A percentile compares a stretch with the other conserved stretches of the same genome.
Conservation (phyloP, 2,797 vertebrate genomes). For the Octomys mimax region DNA sequence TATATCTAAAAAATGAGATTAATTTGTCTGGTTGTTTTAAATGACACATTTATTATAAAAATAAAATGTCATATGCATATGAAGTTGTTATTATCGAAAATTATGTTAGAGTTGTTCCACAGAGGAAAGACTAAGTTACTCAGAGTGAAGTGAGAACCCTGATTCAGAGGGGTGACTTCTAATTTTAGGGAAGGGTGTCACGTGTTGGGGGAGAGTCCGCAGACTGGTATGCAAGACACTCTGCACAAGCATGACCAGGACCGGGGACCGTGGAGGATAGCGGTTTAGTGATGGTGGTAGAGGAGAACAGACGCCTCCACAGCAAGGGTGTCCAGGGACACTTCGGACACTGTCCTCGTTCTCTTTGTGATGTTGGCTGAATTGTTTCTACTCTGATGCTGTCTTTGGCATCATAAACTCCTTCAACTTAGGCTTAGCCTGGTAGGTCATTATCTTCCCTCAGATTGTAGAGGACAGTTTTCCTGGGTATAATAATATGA, state of each 20-base stretch:
- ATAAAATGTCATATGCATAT: background rate
- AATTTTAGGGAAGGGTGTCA: fast-evolving
- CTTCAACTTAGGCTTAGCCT: background rate
- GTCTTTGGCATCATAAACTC: background rate
- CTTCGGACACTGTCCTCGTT: no score
- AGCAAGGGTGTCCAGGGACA: fast-evolving
- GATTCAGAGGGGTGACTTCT: background rate
- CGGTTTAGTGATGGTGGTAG: fast-evolving
- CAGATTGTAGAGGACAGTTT: background rate
- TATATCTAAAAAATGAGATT: background rate
- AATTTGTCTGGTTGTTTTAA: background rate
- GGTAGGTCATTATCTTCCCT: background rate
- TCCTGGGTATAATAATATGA: background rate
- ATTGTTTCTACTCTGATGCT: background rate
- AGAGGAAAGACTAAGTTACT: background rate
- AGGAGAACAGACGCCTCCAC: fast-evolving
- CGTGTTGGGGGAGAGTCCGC: fast-evolving
- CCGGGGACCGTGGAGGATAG: fast-evolving
- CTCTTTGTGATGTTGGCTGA: fast-evolving
- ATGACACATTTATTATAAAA: background rate
- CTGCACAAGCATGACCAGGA: background rate
- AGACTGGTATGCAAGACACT: fast-evolving
- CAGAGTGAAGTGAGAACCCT: background rate
- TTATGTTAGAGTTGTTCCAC: fast-evolving
- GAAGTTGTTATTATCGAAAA: no score